phyloP scores from a whole-genome alignment of 1,140 invertebrate species.

The Eueides isabella region DNA sequence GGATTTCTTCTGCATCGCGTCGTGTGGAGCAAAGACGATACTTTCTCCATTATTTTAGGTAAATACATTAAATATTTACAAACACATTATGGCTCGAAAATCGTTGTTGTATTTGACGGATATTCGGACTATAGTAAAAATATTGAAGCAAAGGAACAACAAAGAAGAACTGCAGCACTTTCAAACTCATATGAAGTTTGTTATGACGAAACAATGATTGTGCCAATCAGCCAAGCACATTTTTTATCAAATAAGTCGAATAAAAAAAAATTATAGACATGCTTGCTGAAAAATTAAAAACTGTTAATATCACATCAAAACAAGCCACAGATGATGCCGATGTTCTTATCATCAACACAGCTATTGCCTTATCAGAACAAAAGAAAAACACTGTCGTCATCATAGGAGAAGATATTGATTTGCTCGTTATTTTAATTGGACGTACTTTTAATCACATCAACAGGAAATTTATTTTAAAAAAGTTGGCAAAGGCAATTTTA shows the following conservation, averaged over 20 bases:
- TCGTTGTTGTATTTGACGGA: constrained; percentile 60
- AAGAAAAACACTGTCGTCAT: constrained; percentile 56
- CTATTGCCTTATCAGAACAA: constrained; percentile 54
- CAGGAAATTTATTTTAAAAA: constrained; percentile 52
- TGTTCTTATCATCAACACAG: constrained; percentile 59
- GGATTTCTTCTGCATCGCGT: constrained; percentile 44
- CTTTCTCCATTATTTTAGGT: constrained; percentile 44
- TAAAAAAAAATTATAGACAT: constrained; percentile 52
- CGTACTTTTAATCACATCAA: constrained; percentile 44
- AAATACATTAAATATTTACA: constrained; percentile 47
- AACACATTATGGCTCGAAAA: constrained; percentile 44
- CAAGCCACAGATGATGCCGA: constrained; percentile 60
- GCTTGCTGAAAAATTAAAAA: constrained; percentile 52
- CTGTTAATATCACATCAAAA: constrained; percentile 52
- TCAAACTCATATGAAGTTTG: constrained; percentile 51
- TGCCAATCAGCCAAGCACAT: constrained; percentile 57
- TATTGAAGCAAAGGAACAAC: constrained; percentile 47
- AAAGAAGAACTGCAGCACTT: constrained; percentile 50
- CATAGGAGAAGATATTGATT: constrained; percentile 65
- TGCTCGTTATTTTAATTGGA: constrained; percentile 60
- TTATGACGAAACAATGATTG: constrained; percentile 58
- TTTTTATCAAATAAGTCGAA: constrained; percentile 61
- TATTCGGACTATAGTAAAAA: constrained; percentile 48
- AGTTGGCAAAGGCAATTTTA: constrained; percentile 51
- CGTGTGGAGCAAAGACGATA: constrained; percentile 43